Evolutionary conservation across 2,113 vertebrate genomes (phyloP).

Genomic region (Trichomycterus rosablanca): DNA sequence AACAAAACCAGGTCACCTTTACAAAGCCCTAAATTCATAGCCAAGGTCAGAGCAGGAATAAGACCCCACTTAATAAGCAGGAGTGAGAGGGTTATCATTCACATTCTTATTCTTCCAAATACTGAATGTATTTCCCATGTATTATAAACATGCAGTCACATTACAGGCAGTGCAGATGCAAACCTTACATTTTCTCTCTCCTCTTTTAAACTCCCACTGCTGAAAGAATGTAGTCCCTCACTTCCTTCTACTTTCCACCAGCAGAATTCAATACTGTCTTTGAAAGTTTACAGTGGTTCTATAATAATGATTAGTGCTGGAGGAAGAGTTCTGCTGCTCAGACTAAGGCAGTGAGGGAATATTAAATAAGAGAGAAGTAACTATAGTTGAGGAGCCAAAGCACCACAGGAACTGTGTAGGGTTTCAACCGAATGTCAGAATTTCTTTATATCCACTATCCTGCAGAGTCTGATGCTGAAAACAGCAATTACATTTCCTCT

Average conservation of each 20-base stretch:
- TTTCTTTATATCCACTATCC: constrained; percentile 1
- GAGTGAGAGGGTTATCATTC: background rate
- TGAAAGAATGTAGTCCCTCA: background rate
- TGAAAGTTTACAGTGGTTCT: constrained; percentile 2
- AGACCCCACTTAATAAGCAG: background rate
- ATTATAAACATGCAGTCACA: background rate
- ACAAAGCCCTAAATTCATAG: background rate
- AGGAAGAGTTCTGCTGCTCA: background rate
- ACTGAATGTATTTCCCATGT: too few species aligned
- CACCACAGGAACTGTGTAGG: constrained; percentile 2
- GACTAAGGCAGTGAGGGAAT: constrained; percentile 1
- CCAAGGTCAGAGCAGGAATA: background rate
- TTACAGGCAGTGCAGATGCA: background rate
- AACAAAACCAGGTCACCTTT: background rate
- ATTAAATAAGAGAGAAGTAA: background rate
- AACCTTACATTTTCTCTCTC: background rate
- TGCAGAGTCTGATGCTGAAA: constrained; percentile 13
- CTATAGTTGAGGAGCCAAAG: background rate
- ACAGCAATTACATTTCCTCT: too few species aligned
- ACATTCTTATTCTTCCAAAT: background rate
- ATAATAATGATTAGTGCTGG: constrained; percentile 15
- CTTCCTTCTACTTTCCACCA: background rate
- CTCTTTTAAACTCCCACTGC: constrained; percentile 5
- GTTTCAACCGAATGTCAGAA: constrained; percentile 3
- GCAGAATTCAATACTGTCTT: constrained; percentile 4